phyloP scores from a whole-genome alignment of 2,888 invertebrate species.

The Eupithecia pulchellata region DNA sequence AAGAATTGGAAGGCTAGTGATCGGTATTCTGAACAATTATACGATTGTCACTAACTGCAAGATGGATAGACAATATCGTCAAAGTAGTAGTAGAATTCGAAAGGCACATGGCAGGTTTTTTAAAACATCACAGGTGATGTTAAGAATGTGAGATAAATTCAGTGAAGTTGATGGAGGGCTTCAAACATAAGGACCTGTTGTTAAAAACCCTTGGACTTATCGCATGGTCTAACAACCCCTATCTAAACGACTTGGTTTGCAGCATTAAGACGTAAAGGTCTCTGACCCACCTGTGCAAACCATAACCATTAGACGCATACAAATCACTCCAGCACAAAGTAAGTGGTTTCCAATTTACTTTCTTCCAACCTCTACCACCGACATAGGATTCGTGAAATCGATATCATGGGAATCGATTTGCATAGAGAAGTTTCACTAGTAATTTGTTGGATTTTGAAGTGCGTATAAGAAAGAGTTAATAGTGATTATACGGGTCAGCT shows the following conservation, averaged over 20 bases:
- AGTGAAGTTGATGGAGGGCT: not conserved
- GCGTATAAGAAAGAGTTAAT: not conserved
- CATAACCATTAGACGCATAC: slow-evolving; percentile 70
- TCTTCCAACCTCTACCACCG: slow-evolving; percentile 66
- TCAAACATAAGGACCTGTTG: not conserved
- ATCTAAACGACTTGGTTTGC: slow-evolving; percentile 47
- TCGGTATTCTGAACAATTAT: not conserved
- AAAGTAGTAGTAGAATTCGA: not conserved
- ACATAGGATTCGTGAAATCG: slow-evolving; percentile 63
- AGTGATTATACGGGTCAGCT: not conserved
- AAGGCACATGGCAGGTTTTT: not conserved
- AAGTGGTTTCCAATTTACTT: slow-evolving; percentile 76
- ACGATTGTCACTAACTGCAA: not conserved
- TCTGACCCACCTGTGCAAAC: slow-evolving; percentile 51
- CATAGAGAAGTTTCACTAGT: slow-evolving; percentile 50
- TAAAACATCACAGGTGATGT: too few relatives aligned
- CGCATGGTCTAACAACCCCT: slow-evolving; percentile 17
- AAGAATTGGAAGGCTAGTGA: not conserved
- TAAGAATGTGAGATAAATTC: not conserved
- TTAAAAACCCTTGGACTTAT: not conserved
- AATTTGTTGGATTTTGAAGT: slow-evolving; percentile 22
- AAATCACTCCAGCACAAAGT: slow-evolving; percentile 68
- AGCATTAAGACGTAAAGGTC: slow-evolving; percentile 21
- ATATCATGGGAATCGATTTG: slow-evolving; percentile 66
- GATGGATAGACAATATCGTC: not conserved